Evolutionary conservation across 1,140 invertebrate genomes (phyloP), one percentile per base, ranked within the genome.

Genomic region (Microplitis demolitor): DNA sequence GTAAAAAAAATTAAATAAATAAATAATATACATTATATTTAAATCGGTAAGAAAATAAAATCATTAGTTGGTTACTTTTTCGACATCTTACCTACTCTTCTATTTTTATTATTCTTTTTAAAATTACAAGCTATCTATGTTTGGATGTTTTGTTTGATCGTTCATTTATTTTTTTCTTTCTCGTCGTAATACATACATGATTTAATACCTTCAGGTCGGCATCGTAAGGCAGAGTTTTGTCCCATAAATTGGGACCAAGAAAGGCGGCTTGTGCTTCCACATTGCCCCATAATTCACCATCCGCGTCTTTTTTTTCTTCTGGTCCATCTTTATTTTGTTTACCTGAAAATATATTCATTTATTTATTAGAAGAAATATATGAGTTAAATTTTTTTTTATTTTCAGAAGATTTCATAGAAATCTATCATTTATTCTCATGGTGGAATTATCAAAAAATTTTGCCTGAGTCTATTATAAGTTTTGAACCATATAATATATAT

Each of bases 161-260:
- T 79, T 77, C 72, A 74, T 79, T 78, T n/a, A 50, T 53, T 73
- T 82, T 83, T 86, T 87, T 86, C 83, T 85, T 86, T 86, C 72
- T 24, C 82, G 80, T 81, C 81, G 83, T 73, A 86, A 77, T 87
- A 87, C 86, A 87, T 87, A 87, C 86, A 87, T 87, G 86, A 76
- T 87, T 87, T 88, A 91, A 91, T 92, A 98, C 94, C 91, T 97
- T 97, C 89, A 98, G 94, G 90, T 97, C 95, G 84, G 93, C 92
- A 88, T 96, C 94, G 82, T 95, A 96, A 78, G 93, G 92, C 78
- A 94, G 87, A 75, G 94, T 95, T 88, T 97, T 97, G 87, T 97
- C 95, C 96, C 96, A 98, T 35, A 98, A 88, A 84, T 95, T 97
- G 58, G 96, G 96, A 58, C 96, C 96, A 71, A 98, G 90, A 88